phyloP scores from a whole-genome alignment of 2,888 invertebrate species.

The Synergus umbraculus region DNA sequence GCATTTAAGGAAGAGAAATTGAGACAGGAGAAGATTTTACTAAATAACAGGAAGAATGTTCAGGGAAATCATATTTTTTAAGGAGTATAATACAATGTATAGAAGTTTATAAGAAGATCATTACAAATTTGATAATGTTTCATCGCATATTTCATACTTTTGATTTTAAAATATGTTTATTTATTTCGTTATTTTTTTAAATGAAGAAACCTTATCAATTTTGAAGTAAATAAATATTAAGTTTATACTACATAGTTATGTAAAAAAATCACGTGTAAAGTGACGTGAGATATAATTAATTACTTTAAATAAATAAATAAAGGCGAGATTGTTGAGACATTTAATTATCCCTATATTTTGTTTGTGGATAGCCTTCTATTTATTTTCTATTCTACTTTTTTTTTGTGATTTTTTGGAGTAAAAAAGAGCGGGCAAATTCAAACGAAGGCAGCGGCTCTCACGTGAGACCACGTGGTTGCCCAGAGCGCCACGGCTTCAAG shows the following conservation, averaged over 20 bases:
- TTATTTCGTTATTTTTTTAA: background rate
- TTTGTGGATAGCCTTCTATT: background rate
- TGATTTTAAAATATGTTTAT: background rate
- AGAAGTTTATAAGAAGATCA: background rate
- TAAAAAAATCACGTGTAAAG: too few relatives aligned
- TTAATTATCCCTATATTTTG: too few relatives aligned
- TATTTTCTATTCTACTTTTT: background rate
- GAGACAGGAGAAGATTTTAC: slow-evolving; percentile 86
- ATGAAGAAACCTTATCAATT: background rate
- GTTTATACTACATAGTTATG: too few relatives aligned
- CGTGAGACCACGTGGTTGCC: slow-evolving; percentile 48
- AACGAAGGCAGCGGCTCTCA: slow-evolving; percentile 41
- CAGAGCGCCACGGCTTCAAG: slow-evolving; percentile 44
- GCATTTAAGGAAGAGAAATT: slow-evolving; percentile 93
- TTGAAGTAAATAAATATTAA: too few relatives aligned
- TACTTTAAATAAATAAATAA: too few relatives aligned
- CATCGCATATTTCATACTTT: background rate
- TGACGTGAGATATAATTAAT: too few relatives aligned
- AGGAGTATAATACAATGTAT: slow-evolving; percentile 38
- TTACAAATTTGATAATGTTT: background rate
- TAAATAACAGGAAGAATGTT: slow-evolving; percentile 87
- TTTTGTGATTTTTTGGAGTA: background rate
- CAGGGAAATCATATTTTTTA: slow-evolving; percentile 85
- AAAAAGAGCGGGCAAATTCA: slow-evolving; percentile 8
- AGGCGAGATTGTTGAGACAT: too few relatives aligned